phyloP scores from a whole-genome alignment of 2,888 invertebrate species.

The Cyclophora punctaria region DNA sequence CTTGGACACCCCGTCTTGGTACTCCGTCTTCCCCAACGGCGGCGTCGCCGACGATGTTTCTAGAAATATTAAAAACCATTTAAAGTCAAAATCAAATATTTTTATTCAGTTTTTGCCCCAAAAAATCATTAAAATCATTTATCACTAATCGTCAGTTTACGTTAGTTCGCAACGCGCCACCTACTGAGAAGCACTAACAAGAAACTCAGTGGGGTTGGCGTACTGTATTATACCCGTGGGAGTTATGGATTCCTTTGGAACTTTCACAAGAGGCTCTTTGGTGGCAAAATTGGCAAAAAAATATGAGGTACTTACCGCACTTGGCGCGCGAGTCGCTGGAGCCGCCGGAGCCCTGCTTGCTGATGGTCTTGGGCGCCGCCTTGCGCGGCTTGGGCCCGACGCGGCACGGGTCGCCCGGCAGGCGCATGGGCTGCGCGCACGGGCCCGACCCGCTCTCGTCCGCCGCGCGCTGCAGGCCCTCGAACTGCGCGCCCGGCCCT shows the following conservation, averaged over 20 bases:
- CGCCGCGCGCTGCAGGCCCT: slow-evolving; percentile 71
- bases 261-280: too few species aligned
- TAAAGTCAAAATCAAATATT: too few species aligned
- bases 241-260: too few species aligned
- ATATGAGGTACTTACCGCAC: slow-evolving; percentile 39
- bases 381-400: slow-evolving; percentile 60
- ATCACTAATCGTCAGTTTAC: too few species aligned
- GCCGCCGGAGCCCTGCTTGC: slow-evolving; percentile 44
- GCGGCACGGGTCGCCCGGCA: slow-evolving; percentile 76
- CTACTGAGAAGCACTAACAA: too few species aligned
- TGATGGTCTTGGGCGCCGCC: slow-evolving; percentile 48
- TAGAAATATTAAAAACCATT: slow-evolving; percentile 18
- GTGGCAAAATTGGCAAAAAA: neutral
- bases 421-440: slow-evolving; percentile 72
- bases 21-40: slow-evolving; percentile 75
- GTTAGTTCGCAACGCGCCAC: too few species aligned
- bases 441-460: slow-evolving; percentile 71
- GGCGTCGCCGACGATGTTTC: slow-evolving; percentile 58
- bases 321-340: slow-evolving; percentile 47
- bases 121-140: too few species aligned
- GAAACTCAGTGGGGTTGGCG: too few species aligned
- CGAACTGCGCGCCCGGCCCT: slow-evolving; percentile 75
- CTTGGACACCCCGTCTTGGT: slow-evolving; percentile 77
- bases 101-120: too few species aligned
- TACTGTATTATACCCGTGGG: too few species aligned